Evolutionary conservation across 1,140 invertebrate genomes (phyloP).

Genomic region (Rhizoglyphus robini): DNA sequence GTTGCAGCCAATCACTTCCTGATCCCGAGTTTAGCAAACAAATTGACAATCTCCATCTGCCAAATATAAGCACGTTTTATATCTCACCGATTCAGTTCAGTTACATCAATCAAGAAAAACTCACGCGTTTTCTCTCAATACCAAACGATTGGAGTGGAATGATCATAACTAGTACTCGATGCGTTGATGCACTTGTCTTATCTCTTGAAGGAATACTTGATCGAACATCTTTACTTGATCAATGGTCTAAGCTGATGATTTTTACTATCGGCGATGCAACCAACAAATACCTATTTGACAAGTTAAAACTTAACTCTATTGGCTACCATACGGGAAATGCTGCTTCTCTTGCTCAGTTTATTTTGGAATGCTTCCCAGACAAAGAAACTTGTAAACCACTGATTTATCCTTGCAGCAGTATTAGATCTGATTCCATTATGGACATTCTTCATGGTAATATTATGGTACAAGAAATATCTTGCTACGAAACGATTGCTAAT

Average conservation of each 20-base stretch:
- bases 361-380: not conserved
- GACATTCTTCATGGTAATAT: not conserved
- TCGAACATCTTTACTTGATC: not conserved
- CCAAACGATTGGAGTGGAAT: slow-evolving; percentile 2
- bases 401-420: slow-evolving; percentile 15
- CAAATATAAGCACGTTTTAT: not conserved
- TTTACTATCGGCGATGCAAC: slow-evolving; percentile 5
- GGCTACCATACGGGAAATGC: slow-evolving; percentile 9
- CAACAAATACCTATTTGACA: not conserved
- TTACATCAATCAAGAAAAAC: slow-evolving; percentile 1
- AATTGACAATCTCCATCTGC: not conserved
- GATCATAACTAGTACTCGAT: slow-evolving; percentile 6
- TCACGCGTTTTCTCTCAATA: not conserved
- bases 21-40: not conserved
- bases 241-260: not conserved
- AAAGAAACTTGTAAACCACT: not conserved
- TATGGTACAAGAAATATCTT: not conserved
- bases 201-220: not conserved
- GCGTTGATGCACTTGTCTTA: not conserved
- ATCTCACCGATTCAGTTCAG: slow-evolving; percentile 9
- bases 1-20: not conserved
- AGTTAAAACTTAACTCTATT: not conserved
- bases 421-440: not conserved
- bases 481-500: slow-evolving; percentile 12
- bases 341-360: not conserved